Percentiles rank a stretch among this genome's conserved stretches.
Evolutionary conservation across 2,797 vertebrate species (phyloP).

Genomic region (Scolopax bukidnonensis): DNA sequence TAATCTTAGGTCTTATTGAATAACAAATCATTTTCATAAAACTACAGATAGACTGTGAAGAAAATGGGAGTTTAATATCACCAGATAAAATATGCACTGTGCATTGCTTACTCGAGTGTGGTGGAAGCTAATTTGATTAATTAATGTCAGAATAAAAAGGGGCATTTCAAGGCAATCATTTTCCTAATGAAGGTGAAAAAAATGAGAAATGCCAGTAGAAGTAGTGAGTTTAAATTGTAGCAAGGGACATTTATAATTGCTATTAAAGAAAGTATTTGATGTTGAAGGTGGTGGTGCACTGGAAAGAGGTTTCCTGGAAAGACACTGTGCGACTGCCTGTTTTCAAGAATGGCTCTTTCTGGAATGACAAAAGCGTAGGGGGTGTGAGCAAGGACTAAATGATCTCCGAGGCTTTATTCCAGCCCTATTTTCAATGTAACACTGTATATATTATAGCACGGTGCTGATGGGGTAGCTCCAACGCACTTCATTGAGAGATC

Average conservation of each 20-base stretch:
- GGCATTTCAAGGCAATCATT: neutral
- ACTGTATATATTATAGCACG: neutral
- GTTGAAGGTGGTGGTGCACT: neutral
- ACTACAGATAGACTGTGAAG: neutral
- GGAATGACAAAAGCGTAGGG: neutral
- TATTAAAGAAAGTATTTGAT: neutral
- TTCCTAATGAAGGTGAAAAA: slow-evolving; percentile 3
- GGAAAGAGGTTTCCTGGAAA: neutral
- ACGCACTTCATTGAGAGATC: neutral
- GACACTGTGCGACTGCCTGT: neutral
- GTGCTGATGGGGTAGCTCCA: neutral
- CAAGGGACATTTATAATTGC: neutral
- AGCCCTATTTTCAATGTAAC: neutral
- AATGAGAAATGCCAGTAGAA: neutral
- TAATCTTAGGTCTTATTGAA: neutral
- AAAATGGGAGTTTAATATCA: slow-evolving; percentile 36
- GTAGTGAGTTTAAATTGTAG: neutral
- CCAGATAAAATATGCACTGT: slow-evolving; percentile 10
- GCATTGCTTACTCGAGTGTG: slow-evolving; percentile 25
- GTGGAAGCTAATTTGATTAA: slow-evolving; percentile 35
- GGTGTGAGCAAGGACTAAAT: neutral
- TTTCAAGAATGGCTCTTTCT: neutral
- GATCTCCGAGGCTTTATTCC: neutral
- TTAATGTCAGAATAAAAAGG: slow-evolving; percentile 30
- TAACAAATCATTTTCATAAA: slow-evolving; percentile 18